Percentiles rank a stretch among this genome's conserved stretches.
Conservation (phyloP, 2,888 invertebrate species). For the Crepidodera aurea region DNA sequence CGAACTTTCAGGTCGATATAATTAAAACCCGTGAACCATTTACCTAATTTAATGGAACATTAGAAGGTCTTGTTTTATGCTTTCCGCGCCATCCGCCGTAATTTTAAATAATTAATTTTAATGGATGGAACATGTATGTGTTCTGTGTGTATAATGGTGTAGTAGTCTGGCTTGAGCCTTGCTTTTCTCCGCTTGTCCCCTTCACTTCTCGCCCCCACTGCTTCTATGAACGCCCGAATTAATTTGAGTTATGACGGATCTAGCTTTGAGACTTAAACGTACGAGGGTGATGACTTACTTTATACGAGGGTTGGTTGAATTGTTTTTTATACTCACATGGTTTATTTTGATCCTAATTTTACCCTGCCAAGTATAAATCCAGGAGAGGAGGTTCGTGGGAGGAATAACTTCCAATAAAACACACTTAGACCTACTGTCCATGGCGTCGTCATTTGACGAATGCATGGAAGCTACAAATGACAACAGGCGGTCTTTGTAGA, state of each 20-base stretch:
- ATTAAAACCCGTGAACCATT: slow-evolving; percentile 32
- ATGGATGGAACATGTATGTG: slow-evolving; percentile 33
- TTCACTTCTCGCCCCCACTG: background rate
- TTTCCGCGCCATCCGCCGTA: slow-evolving; percentile 27
- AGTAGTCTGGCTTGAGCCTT: background rate
- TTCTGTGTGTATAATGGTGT: slow-evolving; percentile 6
- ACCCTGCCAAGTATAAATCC: no score
- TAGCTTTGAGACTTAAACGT: background rate
- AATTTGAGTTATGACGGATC: slow-evolving; percentile 10
- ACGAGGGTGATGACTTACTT: background rate
- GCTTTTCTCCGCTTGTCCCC: background rate
- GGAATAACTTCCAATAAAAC: no score
- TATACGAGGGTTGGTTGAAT: background rate
- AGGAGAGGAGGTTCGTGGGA: no score
- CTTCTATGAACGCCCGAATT: slow-evolving; percentile 6
- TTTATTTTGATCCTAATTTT: no score
- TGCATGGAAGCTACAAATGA: no score
- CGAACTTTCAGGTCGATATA: slow-evolving; percentile 18
- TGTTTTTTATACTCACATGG: background rate
- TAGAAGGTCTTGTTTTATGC: slow-evolving; percentile 31
- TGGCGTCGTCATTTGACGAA: no score
- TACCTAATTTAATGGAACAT: slow-evolving; percentile 36
- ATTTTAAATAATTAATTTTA: slow-evolving; percentile 37
- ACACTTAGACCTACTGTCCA: no score
- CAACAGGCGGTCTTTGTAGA: no score